Percentiles rank a stretch among this genome's conserved stretches.
Evolutionary conservation across 2,888 invertebrate species (phyloP).

Genomic region (Acleris sparsana): DNA sequence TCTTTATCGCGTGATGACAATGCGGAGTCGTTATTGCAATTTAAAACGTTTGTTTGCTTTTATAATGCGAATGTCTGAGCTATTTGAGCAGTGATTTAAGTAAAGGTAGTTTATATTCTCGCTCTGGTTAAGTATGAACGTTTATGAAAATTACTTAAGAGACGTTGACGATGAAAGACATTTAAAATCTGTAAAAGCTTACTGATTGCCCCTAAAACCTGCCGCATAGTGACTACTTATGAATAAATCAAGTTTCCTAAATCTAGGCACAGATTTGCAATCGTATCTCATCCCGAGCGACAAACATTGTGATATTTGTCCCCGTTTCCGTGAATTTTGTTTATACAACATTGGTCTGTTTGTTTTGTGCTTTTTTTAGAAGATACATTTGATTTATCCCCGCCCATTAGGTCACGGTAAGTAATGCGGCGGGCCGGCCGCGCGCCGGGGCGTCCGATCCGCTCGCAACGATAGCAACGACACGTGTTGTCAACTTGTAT

Average conservation of each 20-base stretch:
- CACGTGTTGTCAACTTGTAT: conserved; percentile 83
- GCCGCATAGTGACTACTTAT: no score
- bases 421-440: conserved; percentile 70
- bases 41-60: conserved; percentile 35
- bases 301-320: conserved; percentile 76
- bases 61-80: conserved; percentile 22
- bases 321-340: conserved; percentile 81
- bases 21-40: conserved; percentile 36
- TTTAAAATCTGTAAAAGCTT: neutral
- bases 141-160: no score
- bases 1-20: conserved; percentile 63
- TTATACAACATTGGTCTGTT: conserved; percentile 75
- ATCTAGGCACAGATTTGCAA: conserved; percentile 54
- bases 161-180: no score
- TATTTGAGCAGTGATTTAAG: conserved; percentile 22
- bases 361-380: conserved; percentile 70
- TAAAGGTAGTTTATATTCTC: neutral
- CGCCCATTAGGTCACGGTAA: conserved; percentile 80
- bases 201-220: no score
- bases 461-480: conserved; percentile 75
- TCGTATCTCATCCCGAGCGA: conserved; percentile 64
- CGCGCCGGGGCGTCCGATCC: conserved; percentile 78
- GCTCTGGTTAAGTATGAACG: neutral
- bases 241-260: conserved; percentile 41
- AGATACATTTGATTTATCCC: conserved; percentile 78